Conservation (phyloP, 2,797 vertebrate genomes). For the Nyctalus aviator region DNA sequence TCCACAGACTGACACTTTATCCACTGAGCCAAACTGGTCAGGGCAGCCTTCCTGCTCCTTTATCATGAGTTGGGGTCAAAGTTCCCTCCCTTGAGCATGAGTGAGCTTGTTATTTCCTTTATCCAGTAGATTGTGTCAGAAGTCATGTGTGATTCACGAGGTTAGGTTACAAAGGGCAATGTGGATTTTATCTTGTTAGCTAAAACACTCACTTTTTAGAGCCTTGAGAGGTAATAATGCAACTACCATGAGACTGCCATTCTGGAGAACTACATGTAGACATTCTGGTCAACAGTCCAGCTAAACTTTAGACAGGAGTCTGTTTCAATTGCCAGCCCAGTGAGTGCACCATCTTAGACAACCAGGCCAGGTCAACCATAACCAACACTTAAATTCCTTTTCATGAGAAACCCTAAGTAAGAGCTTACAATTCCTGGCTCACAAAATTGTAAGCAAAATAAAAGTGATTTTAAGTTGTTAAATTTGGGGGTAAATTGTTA, state of each 20-base stretch:
- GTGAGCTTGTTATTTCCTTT: neutral
- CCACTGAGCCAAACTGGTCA: no score
- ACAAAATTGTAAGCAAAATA: slow-evolving; percentile 8
- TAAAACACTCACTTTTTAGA: slow-evolving; percentile 11
- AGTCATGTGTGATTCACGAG: neutral
- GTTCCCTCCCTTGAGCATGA: neutral
- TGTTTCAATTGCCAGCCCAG: neutral
- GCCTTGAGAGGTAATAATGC: neutral
- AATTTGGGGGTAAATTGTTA: neutral
- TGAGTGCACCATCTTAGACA: neutral
- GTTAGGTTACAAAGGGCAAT: neutral
- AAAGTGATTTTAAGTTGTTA: neutral
- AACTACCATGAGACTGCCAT: neutral
- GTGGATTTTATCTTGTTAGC: neutral
- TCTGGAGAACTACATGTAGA: neutral
- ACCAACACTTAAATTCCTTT: neutral
- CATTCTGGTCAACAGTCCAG: neutral
- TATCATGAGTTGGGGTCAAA: neutral
- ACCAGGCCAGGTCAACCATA: neutral
- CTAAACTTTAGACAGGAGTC: neutral
- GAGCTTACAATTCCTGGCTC: neutral
- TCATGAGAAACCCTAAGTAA: neutral
- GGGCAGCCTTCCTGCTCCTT: neutral
- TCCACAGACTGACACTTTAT: no score
- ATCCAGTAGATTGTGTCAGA: neutral